These are phyloP conservation scores for Nowickia ferox DNA, from an alignment of 2,888 invertebrate species.

Conservation along the genomic window DNA sequence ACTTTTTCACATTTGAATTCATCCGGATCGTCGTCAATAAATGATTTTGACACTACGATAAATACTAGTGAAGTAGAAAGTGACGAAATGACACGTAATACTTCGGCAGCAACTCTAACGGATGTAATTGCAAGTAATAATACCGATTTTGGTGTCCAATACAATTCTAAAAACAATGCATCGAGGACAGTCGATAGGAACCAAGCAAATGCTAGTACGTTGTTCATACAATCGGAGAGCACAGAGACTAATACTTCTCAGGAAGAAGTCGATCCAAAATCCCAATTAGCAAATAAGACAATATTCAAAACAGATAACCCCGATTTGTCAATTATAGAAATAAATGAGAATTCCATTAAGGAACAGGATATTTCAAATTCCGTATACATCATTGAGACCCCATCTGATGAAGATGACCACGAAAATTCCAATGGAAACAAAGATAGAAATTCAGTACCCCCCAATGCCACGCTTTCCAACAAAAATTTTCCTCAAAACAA, in stretches of 20 bases:
- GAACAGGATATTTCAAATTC: constrained; percentile 78
- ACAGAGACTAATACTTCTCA: constrained; percentile 81
- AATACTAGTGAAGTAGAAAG: constrained; percentile 72
- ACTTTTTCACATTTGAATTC: constrained; percentile 72
- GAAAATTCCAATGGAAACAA: constrained; percentile 38
- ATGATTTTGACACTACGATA: constrained; percentile 75
- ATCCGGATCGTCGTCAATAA: constrained; percentile 69
- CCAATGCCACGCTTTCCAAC: constrained; percentile 71
- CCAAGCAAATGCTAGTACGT: constrained; percentile 76
- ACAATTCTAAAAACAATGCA: constrained; percentile 3
- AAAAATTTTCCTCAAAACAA: constrained; percentile 59
- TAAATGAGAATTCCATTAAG: constrained; percentile 80
- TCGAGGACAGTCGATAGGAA: constrained; percentile 61
- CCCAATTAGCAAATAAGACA: constrained; percentile 82
- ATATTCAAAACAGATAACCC: constrained; percentile 83
- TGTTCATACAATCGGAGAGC: constrained; percentile 80
- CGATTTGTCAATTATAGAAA: constrained; percentile 83
- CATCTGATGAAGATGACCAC: constrained; percentile 76
- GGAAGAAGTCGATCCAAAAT: constrained; percentile 83
- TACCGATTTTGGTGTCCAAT: constrained; percentile 33
- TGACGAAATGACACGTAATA: constrained; percentile 20
- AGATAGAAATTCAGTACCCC: not conserved
- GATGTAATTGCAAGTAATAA: constrained; percentile 20
- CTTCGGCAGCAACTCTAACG: constrained; percentile 17
- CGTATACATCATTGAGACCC: constrained; percentile 79